Evolutionary conservation across 2,797 vertebrate species (phyloP), one percentile per base, ranked within the genome.

Genomic region (Poeciliopsis infans): DNA sequence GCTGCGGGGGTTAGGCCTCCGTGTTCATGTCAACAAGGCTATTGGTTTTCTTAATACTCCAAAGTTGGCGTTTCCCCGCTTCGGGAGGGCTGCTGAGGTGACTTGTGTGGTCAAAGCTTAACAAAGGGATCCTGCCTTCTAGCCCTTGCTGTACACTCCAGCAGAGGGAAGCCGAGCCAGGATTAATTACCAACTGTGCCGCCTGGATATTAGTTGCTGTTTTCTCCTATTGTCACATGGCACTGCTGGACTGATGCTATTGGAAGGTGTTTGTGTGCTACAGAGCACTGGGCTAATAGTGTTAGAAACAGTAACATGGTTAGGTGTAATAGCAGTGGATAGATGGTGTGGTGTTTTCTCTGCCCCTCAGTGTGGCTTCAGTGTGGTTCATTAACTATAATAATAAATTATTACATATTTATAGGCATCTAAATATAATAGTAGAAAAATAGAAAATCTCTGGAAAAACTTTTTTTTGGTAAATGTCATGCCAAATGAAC

Each of bases 1-100:
- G 97, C 98, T 98, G 97, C 97, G 96, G 97, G 98, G 98, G 97
- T 98, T 97, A 98, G 97, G 96, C 96, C 97, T 97, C 96, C 96
- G 96, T 97, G 97, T 97, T 98, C 97, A 96, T 98, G 98, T 98
- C 98, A 98, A 99, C 98, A 99, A 98, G 97, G 97, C 97, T 98
- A 97, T 98, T 97, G 97, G 97, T 97, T 98, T 98, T 97, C 97
- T 97, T 97, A 97, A 98, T 97, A 97, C 97, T 97, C 97, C 96
- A 96, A 97, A 97, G 97, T 97, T 97, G 97, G 97, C 96, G 95
- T 97, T 98, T 98, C 96, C 97, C 92, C 81, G 95, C 96, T 97
- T 96, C 92, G 93, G 95, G 96, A 96, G 94, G 93, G 94, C 93
- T 93, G 90, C 93, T 80, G 91, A 92, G 94, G 95, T 97, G 96